phyloP scores from a whole-genome alignment of 2,888 invertebrate species.

The Oscheius sp. region DNA sequence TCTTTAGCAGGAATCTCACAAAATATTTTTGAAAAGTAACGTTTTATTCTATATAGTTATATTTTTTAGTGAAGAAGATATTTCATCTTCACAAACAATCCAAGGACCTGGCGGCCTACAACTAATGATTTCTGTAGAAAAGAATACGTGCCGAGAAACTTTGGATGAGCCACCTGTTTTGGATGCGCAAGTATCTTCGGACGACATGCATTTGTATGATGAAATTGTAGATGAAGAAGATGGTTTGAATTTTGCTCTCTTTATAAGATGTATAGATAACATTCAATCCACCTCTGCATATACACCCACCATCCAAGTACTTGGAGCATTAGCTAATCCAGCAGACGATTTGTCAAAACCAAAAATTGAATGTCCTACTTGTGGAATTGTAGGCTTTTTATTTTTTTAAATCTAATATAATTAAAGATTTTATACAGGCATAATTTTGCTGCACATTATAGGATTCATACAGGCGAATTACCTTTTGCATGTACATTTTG shows the following conservation, averaged over 20 bases:
- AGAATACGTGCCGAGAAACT: not conserved
- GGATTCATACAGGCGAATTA: conserved; percentile 69
- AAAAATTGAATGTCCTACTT: conserved; percentile 68
- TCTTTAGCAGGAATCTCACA: not conserved
- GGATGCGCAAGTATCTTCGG: not conserved
- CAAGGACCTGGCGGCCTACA: conserved; percentile 39
- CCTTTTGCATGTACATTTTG: conserved; percentile 65
- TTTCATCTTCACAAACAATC: conserved; percentile 13
- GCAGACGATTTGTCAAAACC: conserved; percentile 54
- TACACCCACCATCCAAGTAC: conserved; percentile 30
- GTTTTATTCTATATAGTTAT: not conserved
- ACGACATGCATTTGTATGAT: not conserved
- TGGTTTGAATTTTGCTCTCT: not conserved
- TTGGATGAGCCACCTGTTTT: conserved; percentile 12
- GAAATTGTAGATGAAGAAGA: not conserved
- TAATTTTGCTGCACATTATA: conserved; percentile 66
- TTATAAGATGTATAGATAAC: conserved; percentile 10
- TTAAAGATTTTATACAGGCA: conserved; percentile 57
- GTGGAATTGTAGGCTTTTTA: conserved; percentile 51
- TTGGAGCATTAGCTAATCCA: conserved; percentile 50
- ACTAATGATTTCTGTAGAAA: conserved; percentile 42
- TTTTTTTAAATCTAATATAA: not conserved
- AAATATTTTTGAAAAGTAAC: not conserved
- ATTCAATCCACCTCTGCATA: not conserved
- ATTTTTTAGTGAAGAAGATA: not conserved